Evolutionary conservation across 1,140 invertebrate species (phyloP), one percentile per base, ranked within the genome.

Genomic region (Lepeophtheirus salmonis): DNA sequence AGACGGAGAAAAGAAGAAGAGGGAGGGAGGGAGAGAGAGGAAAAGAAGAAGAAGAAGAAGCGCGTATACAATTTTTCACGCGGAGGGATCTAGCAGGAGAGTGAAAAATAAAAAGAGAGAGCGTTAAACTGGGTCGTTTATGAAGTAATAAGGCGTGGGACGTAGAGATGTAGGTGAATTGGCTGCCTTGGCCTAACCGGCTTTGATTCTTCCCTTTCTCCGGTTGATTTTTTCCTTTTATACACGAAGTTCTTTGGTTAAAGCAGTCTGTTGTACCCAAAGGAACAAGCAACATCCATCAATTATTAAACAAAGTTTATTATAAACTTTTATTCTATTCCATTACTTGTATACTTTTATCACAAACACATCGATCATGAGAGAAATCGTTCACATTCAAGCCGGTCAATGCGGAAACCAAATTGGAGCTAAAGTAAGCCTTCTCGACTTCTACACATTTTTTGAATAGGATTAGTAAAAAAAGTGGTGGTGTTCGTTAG

Each of bases 401-500:
- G 61, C 61, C 25, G 61, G 61, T 23, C 61, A 62, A 54, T 62
- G 61, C 41, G 61, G 61, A n/a, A 62, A 62, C 56, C 61, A 62
- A 55, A 62, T 62, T 30, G 61, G 61, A 20, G 21, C 24, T 21
- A 56, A 52, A 21, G 50, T 52, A 52, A 52, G 20, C 3, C 6
- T n/a, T 10, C 30, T n/a, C 6, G n/a, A 41, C n/a, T n/a, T n/a
- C n/a, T n/a, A n/a, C n/a, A n/a, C n/a, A n/a, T n/a, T n/a, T n/a
- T n/a, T n/a, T n/a, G n/a, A n/a, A n/a, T n/a, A n/a, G n/a, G n/a
- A n/a, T n/a, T n/a, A n/a, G n/a, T n/a, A n/a, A n/a, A n/a, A n/a
- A n/a, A n/a, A n/a, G n/a, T n/a, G n/a, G n/a, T n/a, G n/a, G n/a
- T n/a, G n/a, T n/a, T n/a, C n/a, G n/a, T n/a, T n/a, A n/a, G n/a